Conservation (phyloP, 2,113 vertebrate species). For the Poeciliopsis occidentalis region DNA sequence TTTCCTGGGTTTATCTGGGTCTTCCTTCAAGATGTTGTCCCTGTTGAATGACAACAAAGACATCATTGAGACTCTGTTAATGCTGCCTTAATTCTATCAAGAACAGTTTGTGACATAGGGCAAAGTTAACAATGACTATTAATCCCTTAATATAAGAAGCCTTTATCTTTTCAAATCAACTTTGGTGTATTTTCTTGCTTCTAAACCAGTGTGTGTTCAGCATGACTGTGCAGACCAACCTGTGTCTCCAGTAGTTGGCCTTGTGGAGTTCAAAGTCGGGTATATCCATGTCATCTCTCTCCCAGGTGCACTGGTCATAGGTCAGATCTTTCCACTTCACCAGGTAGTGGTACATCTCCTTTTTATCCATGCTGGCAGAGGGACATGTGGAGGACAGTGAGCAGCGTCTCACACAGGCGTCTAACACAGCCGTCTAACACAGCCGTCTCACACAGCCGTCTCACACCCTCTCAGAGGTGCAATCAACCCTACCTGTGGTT, state of each 20-base stretch:
- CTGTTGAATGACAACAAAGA: constrained; percentile 62
- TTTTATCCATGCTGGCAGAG: constrained; percentile 87
- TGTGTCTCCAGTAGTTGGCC: constrained; percentile 90
- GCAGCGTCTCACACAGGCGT: not conserved
- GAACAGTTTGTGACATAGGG: no score
- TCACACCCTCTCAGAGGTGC: no score
- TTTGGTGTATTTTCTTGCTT: not conserved
- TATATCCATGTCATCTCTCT: constrained; percentile 90
- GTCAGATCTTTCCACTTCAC: constrained; percentile 96
- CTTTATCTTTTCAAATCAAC: no score
- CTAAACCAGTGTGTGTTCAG: not conserved
- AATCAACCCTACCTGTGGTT: constrained; percentile 85
- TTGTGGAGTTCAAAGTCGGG: constrained; percentile 89
- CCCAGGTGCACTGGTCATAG: constrained; percentile 97
- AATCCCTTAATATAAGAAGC: no score
- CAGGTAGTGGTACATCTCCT: constrained; percentile 91
- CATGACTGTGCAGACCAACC: constrained; percentile 61
- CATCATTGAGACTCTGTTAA: not conserved
- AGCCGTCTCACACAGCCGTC: not conserved
- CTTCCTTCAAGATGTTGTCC: constrained; percentile 89
- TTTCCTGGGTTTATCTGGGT: constrained; percentile 84
- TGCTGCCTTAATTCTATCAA: no score
- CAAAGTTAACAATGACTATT: no score
- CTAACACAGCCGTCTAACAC: no score
- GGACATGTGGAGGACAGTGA: constrained; percentile 3